Percentiles rank a stretch among this genome's conserved stretches.
phyloP scores from a whole-genome alignment of 2,797 vertebrate genomes.

The Syndactyla subalaris region DNA sequence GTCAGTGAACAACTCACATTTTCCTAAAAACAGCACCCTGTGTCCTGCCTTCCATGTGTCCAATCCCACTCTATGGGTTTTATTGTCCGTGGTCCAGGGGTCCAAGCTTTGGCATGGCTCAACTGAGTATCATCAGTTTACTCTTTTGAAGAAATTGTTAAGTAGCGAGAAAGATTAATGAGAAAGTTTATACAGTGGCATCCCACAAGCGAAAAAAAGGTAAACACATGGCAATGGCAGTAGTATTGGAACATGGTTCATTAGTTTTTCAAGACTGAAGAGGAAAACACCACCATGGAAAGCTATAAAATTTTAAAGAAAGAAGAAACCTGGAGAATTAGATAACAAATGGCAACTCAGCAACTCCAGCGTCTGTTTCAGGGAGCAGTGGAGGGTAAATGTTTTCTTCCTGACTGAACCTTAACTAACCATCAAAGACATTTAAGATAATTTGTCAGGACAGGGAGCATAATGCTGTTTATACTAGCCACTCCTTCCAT shows the following conservation, averaged over 20 bases:
- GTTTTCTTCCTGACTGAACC: neutral
- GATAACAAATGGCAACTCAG: neutral
- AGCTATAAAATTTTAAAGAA: neutral
- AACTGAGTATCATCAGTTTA: neutral
- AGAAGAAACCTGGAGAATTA: neutral
- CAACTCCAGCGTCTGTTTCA: neutral
- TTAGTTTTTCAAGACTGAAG: neutral
- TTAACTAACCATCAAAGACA: neutral
- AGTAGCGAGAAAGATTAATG: neutral
- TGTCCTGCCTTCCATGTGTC: accelerated
- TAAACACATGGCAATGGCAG: neutral
- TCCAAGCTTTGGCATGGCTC: neutral
- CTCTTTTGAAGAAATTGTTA: neutral
- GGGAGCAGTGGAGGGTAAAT: neutral
- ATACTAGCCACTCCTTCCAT: neutral
- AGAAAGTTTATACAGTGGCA: neutral
- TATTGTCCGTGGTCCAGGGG: neutral
- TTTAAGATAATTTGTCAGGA: neutral
- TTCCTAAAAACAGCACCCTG: neutral
- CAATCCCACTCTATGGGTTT: neutral
- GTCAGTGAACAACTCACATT: neutral
- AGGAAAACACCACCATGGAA: neutral
- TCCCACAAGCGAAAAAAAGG: neutral
- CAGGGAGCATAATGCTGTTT: neutral
- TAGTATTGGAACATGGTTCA: neutral